A percentile compares a stretch with the other conserved stretches of the same genome.
phyloP scores from a whole-genome alignment of 2,113 vertebrate species.

The Psophia crepitans region DNA sequence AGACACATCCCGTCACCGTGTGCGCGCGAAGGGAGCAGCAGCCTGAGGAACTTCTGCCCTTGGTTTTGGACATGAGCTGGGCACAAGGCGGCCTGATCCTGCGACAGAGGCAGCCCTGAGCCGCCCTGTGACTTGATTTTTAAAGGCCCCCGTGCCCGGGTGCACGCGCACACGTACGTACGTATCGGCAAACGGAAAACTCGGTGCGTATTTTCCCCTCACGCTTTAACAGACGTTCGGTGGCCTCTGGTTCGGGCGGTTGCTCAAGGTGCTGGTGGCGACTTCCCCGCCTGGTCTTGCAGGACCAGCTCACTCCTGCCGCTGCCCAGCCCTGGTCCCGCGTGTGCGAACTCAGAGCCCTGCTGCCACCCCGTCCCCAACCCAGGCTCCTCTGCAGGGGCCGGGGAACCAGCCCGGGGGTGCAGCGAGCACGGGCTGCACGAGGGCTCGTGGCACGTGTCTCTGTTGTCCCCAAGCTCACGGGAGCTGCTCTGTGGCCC shows the following conservation, averaged over 20 bases:
- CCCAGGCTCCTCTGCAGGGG: rapidly evolving
- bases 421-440: rapidly evolving
- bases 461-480: not conserved
- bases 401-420: rapidly evolving
- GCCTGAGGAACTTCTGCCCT: not conserved
- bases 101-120: not conserved
- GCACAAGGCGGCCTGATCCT: not conserved
- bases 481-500: not conserved
- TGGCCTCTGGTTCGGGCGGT: not conserved
- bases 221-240: rapidly evolving
- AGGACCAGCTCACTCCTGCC: not conserved
- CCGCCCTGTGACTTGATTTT: rapidly evolving
- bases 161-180: rapidly evolving
- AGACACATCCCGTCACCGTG: not conserved
- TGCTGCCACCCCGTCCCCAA: not conserved
- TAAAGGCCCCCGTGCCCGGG: not conserved
- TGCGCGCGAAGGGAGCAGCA: not conserved
- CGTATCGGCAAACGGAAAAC: rapidly evolving
- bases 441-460: rapidly evolving
- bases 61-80: not conserved
- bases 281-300: not conserved
- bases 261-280: not conserved
- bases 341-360: rapidly evolving
- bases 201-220: rapidly evolving
- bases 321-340: not conserved